A percentile compares a stretch with the other conserved stretches of the same genome.
Evolutionary conservation across 2,113 vertebrate genomes (phyloP).

Genomic region (Eolophus roseicapilla): DNA sequence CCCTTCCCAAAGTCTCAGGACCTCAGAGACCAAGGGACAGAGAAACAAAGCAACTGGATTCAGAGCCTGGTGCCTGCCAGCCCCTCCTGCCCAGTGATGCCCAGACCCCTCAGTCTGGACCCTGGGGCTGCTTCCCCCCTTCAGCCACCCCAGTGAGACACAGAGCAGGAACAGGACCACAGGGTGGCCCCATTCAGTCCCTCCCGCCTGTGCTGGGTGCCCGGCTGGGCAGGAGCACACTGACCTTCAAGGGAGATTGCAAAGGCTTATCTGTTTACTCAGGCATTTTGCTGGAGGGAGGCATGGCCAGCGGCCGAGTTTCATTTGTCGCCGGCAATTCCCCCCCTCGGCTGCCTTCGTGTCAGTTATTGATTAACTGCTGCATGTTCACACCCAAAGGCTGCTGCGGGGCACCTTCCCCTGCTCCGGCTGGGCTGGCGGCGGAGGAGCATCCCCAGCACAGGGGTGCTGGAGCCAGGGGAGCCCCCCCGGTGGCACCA

Average conservation of each 20-base stretch:
- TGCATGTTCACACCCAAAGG: neutral
- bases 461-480: neutral
- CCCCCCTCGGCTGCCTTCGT: neutral
- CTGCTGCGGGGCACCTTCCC: neutral
- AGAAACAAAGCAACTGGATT: neutral
- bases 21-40: neutral
- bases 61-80: neutral
- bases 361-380: slow-evolving; percentile 45
- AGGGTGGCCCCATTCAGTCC: accelerated
- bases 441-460: neutral
- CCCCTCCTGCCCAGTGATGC: neutral
- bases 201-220: neutral
- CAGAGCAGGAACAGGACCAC: neutral
- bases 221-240: neutral
- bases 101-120: neutral
- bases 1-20: neutral
- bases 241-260: slow-evolving; percentile 64
- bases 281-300: slow-evolving; percentile 50
- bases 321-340: neutral
- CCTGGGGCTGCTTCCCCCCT: neutral
- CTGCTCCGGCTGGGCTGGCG: neutral
- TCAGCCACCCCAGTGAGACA: neutral
- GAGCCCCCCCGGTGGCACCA: accelerated
- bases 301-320: neutral
- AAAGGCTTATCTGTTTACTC: slow-evolving; percentile 54